phyloP scores from a whole-genome alignment of 2,888 invertebrate species.

The Nysson spinosus region DNA sequence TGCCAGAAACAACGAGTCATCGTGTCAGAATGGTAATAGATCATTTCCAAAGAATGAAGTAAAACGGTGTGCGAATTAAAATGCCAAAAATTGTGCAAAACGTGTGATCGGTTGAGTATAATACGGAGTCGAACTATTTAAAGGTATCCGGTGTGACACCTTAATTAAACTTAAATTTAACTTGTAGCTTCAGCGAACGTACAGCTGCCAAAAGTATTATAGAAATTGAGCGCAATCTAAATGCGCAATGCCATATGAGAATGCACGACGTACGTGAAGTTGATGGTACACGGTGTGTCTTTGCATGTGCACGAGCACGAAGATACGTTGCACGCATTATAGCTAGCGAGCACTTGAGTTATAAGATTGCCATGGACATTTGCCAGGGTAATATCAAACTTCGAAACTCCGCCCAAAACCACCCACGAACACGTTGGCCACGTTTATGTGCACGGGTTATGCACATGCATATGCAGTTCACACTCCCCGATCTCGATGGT shows the following conservation, averaged over 20 bases:
- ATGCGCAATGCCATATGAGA: slow-evolving; percentile 36
- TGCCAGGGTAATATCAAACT: slow-evolving; percentile 74
- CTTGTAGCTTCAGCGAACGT: slow-evolving; percentile 54
- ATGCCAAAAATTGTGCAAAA: slow-evolving; percentile 10
- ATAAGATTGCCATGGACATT: slow-evolving; percentile 73
- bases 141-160: slow-evolving; percentile 68
- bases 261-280: slow-evolving; percentile 21
- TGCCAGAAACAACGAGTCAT: too few relatives aligned
- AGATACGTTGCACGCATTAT: slow-evolving; percentile 58
- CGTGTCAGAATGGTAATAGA: too few relatives aligned
- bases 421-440: slow-evolving; percentile 26
- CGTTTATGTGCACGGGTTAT: slow-evolving; percentile 42
- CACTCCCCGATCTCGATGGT: slow-evolving; percentile 49
- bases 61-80: too few relatives aligned
- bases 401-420: slow-evolving; percentile 56
- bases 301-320: slow-evolving; percentile 16
- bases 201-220: slow-evolving; percentile 71
- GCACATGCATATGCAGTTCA: slow-evolving; percentile 49
- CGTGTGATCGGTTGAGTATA: slow-evolving; percentile 17
- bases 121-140: slow-evolving; percentile 30
- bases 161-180: slow-evolving; percentile 74
- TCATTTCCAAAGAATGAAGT: too few relatives aligned
- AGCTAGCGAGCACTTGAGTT: slow-evolving; percentile 67
- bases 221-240: slow-evolving; percentile 57
- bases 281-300: not conserved